These are phyloP conservation scores for Trichechus manatus DNA, from an alignment of 2,113 vertebrate species.

Conservation along the genomic window DNA sequence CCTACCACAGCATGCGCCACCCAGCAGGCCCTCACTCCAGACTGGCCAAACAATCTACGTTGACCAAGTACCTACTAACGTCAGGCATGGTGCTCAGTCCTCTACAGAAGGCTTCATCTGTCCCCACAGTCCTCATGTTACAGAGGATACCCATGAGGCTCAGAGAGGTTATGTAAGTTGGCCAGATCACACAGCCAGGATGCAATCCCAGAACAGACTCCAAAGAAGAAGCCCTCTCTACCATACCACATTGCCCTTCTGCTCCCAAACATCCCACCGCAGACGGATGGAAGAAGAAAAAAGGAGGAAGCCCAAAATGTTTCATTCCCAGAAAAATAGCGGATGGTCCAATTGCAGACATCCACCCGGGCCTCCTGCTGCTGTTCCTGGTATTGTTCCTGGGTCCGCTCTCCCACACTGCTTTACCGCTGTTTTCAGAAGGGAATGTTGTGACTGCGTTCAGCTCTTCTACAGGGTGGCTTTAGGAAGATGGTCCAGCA, in stretches of 20 bases:
- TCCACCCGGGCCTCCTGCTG: background rate
- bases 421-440: background rate
- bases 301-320: background rate
- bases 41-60: background rate
- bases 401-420: background rate
- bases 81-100: background rate
- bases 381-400: background rate
- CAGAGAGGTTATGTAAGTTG: background rate
- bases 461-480: fast-evolving
- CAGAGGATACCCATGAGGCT: background rate
- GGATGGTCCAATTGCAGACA: background rate
- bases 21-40: background rate
- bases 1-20: background rate
- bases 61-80: background rate
- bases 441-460: background rate
- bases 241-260: background rate
- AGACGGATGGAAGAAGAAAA: background rate
- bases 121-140: background rate
- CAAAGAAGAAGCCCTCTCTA: background rate
- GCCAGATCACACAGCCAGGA: background rate
- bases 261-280: background rate
- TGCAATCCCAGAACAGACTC: background rate
- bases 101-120: fast-evolving
- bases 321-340: background rate
- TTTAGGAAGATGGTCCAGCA: background rate